Evolutionary conservation across 2,797 vertebrate species (phyloP).

Genomic region (Bradypodion ventrale): DNA sequence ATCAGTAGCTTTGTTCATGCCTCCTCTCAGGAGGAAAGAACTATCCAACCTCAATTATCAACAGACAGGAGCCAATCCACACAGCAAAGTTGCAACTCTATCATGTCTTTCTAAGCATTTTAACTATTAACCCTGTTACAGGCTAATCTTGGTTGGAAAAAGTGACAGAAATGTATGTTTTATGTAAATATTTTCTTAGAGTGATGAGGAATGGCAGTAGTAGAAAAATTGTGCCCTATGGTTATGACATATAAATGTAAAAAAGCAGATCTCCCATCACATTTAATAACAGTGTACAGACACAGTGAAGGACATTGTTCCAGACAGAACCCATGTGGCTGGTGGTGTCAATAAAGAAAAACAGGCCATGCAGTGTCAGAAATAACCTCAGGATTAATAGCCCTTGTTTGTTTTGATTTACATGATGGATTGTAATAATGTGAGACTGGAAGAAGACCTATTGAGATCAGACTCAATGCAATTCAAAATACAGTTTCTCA

Average conservation of each 20-base stretch:
- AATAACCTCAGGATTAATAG: conserved; percentile 46
- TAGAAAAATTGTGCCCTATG: background rate
- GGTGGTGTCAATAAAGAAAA: conserved; percentile 21
- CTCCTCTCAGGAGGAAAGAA: too few relatives aligned
- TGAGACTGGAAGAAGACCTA: conserved; percentile 30
- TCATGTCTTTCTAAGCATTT: background rate
- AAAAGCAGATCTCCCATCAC: conserved; percentile 15
- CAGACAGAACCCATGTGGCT: conserved; percentile 24
- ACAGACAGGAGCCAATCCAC: too few relatives aligned
- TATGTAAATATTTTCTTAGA: background rate
- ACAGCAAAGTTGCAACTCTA: background rate
- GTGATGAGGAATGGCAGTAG: background rate
- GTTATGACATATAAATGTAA: conserved; percentile 22
- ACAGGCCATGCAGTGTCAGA: conserved; percentile 23
- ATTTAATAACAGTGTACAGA: conserved; percentile 5
- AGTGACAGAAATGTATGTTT: background rate
- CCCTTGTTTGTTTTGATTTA: conserved; percentile 44
- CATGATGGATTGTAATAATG: conserved; percentile 32
- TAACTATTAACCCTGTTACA: background rate
- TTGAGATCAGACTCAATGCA: conserved; percentile 24
- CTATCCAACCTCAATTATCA: too few relatives aligned
- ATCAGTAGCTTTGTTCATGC: too few relatives aligned
- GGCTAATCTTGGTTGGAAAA: background rate
- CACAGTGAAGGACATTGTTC: background rate
- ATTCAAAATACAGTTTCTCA: conserved; percentile 28